phyloP scores from a whole-genome alignment of 2,888 invertebrate genomes.

The Chaetogeoica ovagalla region DNA sequence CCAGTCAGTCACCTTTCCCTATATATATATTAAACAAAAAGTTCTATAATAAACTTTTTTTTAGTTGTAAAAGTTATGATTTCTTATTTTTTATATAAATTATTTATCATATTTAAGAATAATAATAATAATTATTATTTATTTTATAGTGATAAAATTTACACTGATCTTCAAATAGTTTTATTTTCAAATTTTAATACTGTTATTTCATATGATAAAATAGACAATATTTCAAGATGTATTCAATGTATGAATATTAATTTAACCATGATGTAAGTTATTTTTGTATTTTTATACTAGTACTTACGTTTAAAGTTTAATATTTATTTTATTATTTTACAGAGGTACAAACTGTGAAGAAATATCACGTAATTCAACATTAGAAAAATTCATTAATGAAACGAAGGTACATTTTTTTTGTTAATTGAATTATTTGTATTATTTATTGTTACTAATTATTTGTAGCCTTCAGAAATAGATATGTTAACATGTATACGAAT shows the following conservation, averaged over 20 bases:
- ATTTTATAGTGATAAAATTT: slow-evolving; percentile 59
- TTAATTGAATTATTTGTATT: not conserved
- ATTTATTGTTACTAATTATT: not conserved
- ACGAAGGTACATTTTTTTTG: slow-evolving; percentile 21
- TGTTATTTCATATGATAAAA: slow-evolving; percentile 61
- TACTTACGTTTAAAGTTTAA: not conserved
- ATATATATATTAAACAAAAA: too few species aligned
- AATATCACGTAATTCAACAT: slow-evolving; percentile 51
- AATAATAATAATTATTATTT: not conserved
- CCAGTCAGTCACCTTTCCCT: too few species aligned
- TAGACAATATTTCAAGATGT: slow-evolving; percentile 63
- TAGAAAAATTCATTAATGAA: slow-evolving; percentile 16
- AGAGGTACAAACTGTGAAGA: slow-evolving; percentile 59
- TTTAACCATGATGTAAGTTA: slow-evolving; percentile 68
- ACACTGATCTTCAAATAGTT: slow-evolving; percentile 64
- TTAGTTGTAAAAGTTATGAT: too few species aligned
- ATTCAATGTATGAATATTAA: slow-evolving; percentile 65
- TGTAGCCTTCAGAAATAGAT: not conserved
- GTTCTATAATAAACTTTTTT: not conserved
- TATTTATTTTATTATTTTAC: slow-evolving; percentile 21
- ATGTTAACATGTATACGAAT: too few species aligned
- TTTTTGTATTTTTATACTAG: slow-evolving; percentile 56
- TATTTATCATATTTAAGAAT: not conserved
- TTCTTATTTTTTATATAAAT: not conserved
- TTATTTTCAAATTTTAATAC: slow-evolving; percentile 69